Conservation (phyloP, 2,888 invertebrate genomes). For the Melolontha melolontha region DNA sequence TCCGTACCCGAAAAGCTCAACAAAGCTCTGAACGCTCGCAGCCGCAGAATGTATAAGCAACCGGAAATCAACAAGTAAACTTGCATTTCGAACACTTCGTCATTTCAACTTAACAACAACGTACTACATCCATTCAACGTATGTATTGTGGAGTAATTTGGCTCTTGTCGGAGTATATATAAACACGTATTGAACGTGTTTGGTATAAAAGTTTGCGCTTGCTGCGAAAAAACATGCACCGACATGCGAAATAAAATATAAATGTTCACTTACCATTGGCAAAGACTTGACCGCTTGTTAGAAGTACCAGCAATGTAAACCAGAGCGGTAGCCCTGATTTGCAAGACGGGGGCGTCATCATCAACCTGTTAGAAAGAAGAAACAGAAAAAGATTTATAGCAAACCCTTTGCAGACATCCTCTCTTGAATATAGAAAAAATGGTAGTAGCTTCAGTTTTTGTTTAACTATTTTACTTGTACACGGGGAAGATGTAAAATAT, state of each 20-base stretch:
- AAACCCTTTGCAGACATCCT: slow-evolving; percentile 56
- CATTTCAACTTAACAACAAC: slow-evolving; percentile 1
- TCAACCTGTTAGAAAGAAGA: slow-evolving; percentile 57
- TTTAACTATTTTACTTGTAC: slow-evolving; percentile 2
- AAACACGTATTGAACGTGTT: slow-evolving; percentile 24
- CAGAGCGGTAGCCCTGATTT: slow-evolving; percentile 55
- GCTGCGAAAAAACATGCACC: slow-evolving; percentile 49
- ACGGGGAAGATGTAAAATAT: slow-evolving; percentile 28
- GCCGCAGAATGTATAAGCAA: slow-evolving; percentile 16
- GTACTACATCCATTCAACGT: not conserved
- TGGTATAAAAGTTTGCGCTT: slow-evolving; percentile 23
- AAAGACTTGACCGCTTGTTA: slow-evolving; percentile 62
- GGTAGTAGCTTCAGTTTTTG: not conserved
- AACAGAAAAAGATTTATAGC: slow-evolving; percentile 52
- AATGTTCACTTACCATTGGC: slow-evolving; percentile 62
- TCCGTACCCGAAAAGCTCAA: slow-evolving; percentile 19
- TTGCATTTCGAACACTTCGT: slow-evolving; percentile 29
- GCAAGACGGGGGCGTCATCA: slow-evolving; percentile 58
- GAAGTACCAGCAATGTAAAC: slow-evolving; percentile 59
- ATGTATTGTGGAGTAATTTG: slow-evolving; percentile 24
- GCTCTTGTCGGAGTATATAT: slow-evolving; percentile 30
- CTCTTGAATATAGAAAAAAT: slow-evolving; percentile 37
- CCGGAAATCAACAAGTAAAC: slow-evolving; percentile 36
- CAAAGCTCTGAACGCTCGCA: slow-evolving; percentile 24
- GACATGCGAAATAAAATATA: slow-evolving; percentile 50